Evolutionary conservation across 2,113 vertebrate species (phyloP), one percentile per base, ranked within the genome.

Genomic region (Xiphias gladius): DNA sequence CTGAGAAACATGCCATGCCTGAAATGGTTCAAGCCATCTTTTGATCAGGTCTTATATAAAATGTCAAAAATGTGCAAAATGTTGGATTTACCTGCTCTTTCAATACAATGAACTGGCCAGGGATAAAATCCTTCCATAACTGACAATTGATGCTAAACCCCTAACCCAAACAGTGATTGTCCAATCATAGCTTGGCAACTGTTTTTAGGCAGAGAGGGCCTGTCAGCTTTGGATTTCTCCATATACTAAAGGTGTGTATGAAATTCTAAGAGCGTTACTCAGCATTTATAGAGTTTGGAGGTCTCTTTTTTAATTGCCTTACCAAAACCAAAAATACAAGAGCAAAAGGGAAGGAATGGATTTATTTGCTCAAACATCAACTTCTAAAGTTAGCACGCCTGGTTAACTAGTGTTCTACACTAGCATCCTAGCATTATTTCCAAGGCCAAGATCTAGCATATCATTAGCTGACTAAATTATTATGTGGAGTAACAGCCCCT

Each of bases 1-100:
- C 28, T 59, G 35, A 76, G 35, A 50, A 73, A 62, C 63, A 28
- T 61, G 65, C 58, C 24, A 39, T 69, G 32, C 5, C 72, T 71
- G 48, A 50, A 3, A 26, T 54, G 41, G 64, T 55, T 78, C 20
- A 46, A 13, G 59, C 28, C 57, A 19, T 76, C 59, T 37, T 73
- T 41, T 5, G 7, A 73, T 14, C 50, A 63, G 37, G 17, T 67
- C 54, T 61, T 66, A 22, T 3, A 39, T 30, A 13, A 39, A 54
- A n/a, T 43, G 41, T 76, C 46, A 48, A 10, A 48, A 48, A 48
- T 35, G 7, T 4, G 7, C 35, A 35, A 35, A 35, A 7, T 54
- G 20, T 54, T 54, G 50, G 50, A 54, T 54, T 54, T 54, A 54
- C 50, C 22, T 54, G 19, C 37, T 48, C 35, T n/a, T 37, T 59